A percentile compares a stretch with the other conserved stretches of the same genome.
phyloP scores from a whole-genome alignment of 2,113 vertebrate species.

The Fulica atra region DNA sequence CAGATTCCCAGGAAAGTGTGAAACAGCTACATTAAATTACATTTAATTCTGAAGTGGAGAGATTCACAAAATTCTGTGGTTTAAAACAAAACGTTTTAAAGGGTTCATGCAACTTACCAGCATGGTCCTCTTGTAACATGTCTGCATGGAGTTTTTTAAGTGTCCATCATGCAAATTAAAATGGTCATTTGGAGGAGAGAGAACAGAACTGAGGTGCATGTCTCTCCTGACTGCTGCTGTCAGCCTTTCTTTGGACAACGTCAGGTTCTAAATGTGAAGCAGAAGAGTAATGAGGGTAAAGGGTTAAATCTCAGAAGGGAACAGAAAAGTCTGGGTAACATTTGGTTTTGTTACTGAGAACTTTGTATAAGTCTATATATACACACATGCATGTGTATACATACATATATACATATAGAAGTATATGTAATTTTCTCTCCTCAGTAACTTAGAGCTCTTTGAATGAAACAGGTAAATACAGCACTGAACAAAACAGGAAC shows the following conservation, averaged over 20 bases:
- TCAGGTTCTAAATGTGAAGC: not conserved
- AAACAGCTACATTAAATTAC: not conserved
- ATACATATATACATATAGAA: not conserved
- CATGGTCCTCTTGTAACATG: not conserved
- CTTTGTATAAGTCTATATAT: rapidly evolving
- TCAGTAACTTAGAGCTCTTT: not conserved
- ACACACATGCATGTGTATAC: not conserved
- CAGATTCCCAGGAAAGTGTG: not conserved
- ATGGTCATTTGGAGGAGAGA: not conserved
- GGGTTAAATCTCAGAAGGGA: not conserved
- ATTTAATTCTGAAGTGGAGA: not conserved
- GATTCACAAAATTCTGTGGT: not conserved
- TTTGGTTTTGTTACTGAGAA: not conserved
- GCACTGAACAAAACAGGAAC: not conserved
- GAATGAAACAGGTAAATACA: not conserved
- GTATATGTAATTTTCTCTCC: not conserved
- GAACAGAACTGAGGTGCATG: not conserved
- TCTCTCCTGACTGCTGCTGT: not conserved
- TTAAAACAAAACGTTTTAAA: not conserved
- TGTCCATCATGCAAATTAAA: not conserved
- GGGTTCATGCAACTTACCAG: not conserved
- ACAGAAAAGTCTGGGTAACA: not conserved
- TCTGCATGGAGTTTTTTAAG: not conserved
- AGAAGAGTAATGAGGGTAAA: not conserved
- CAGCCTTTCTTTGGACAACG: not conserved